A percentile compares a stretch with the other conserved stretches of the same genome.
These are phyloP conservation scores for Bambusicola thoracicus DNA, from an alignment of 2,113 vertebrate genomes.

Conservation along the genomic window DNA sequence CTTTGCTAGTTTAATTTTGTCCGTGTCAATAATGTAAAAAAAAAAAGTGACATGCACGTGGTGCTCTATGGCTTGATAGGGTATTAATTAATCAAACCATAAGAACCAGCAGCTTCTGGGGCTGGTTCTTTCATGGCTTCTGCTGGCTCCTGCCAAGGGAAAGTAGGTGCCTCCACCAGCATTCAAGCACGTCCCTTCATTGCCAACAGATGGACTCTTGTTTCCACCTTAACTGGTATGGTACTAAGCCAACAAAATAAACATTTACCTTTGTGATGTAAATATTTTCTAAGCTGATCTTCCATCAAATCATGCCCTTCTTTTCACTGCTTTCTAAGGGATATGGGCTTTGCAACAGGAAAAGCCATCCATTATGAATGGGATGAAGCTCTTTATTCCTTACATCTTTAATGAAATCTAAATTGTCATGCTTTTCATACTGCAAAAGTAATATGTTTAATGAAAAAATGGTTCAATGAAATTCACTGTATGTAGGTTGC, in stretches of 20 bases:
- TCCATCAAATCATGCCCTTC: background rate
- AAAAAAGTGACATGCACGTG: rapidly evolving
- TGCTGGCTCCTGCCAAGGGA: rapidly evolving
- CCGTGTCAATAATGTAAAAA: rapidly evolving
- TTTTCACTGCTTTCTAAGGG: background rate
- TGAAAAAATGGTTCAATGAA: background rate
- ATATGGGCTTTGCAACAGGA: background rate
- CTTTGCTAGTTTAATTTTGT: background rate
- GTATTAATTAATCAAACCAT: background rate
- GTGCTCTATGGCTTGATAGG: background rate
- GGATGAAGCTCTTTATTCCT: background rate
- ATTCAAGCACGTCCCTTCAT: background rate
- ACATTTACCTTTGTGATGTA: constrained; percentile 38
- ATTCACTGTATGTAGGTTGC: background rate
- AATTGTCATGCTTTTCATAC: background rate
- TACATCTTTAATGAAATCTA: background rate
- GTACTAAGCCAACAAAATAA: background rate
- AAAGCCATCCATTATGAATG: background rate
- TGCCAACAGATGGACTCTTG: background rate
- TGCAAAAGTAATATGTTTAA: background rate
- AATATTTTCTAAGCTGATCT: constrained; percentile 32
- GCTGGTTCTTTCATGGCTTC: rapidly evolving
- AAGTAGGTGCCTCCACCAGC: background rate
- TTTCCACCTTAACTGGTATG: background rate
- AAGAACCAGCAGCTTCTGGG: background rate